Evolutionary conservation across 2,113 vertebrate species (phyloP), one percentile per base, ranked within the genome.

Genomic region (Campylomormyrus numenius): DNA sequence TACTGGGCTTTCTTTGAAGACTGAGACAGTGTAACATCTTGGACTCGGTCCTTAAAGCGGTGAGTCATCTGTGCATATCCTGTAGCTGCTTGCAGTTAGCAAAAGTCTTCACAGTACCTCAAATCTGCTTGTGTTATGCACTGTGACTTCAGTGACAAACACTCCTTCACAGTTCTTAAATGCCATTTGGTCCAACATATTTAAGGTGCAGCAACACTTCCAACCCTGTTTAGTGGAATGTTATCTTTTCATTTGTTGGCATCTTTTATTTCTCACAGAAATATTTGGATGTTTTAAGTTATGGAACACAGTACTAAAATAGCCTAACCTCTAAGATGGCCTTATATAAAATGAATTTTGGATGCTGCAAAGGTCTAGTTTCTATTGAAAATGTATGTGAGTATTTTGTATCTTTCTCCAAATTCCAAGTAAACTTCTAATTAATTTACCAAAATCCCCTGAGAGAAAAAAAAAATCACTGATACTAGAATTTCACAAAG

Each of bases 261-360:
- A 91, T 89, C 66, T 90, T 90, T 84, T 91, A 92, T 94, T 93
- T 94, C 90, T 27, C 92, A 89, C 88, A 91, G 90, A 91, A 93
- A 92, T 93, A 80, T 80, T 42, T 80, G 15, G 35, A 42, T 42
- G 35, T 39, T 17, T 77, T 77, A 17, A 39, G 31, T 17, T 80
- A 5, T 80, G 1, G 13, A 35, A 39, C 13, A 42, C 17, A 42
- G 35, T 11, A 80, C 3, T 42, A 80, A 80, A 80, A 19, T 80
- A 80, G 35, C 35, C 35, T 39, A 19, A 19, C 35, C 35, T 80
- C 35, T 80, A 19, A 42, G 35, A 42, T 80, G 74, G 74, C 74
- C 15, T 42, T 19, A 19, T 35, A 35, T 80, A 7, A 42, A 80
- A 42, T 42, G 5, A 19, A 80, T 42, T 39, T 42, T 80, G 74